Percentiles rank a stretch among this genome's conserved stretches.
Evolutionary conservation across 37 sponge, comb jelly and placozoan genomes (phyloP).

Genomic region (Eunapius fragilis): DNA sequence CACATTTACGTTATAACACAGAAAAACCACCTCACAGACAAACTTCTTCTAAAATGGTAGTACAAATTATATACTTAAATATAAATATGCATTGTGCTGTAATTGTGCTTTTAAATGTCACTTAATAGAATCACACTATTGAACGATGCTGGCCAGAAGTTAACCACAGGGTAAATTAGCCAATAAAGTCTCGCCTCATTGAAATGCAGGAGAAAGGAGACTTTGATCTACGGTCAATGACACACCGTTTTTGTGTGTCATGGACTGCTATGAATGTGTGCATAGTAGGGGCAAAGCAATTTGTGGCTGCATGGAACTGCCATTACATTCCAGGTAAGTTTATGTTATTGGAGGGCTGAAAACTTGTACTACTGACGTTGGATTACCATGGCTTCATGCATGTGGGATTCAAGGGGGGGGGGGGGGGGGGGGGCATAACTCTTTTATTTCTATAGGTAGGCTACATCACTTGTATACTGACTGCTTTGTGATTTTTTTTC

Average conservation of each 20-base stretch:
- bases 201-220: constrained; percentile 33
- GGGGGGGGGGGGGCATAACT: no score
- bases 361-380: no score
- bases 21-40: constrained; percentile 43
- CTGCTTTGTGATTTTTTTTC: no score
- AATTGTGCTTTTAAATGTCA: neutral
- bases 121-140: constrained; percentile 41
- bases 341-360: no score
- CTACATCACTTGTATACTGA: no score
- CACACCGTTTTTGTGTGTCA: constrained; percentile 56
- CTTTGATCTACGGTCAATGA: constrained; percentile 4
- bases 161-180: constrained; percentile 64
- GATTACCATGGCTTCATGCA: no score
- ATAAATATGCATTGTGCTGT: no score
- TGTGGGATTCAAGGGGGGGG: no score
- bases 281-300: constrained; percentile 25
- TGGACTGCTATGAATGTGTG: constrained; percentile 42
- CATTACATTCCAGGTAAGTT: constrained; percentile 56
- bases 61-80: neutral
- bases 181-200: constrained; percentile 44
- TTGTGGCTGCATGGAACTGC: constrained; percentile 55
- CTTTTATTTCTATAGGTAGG: no score
- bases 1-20: constrained; percentile 32
- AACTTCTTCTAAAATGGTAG: constrained; percentile 45
- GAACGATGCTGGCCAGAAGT: constrained; percentile 65